Base-by-base conservation (phyloP, 2,113 vertebrate species). In the Nycticorax nycticorax region DNA sequence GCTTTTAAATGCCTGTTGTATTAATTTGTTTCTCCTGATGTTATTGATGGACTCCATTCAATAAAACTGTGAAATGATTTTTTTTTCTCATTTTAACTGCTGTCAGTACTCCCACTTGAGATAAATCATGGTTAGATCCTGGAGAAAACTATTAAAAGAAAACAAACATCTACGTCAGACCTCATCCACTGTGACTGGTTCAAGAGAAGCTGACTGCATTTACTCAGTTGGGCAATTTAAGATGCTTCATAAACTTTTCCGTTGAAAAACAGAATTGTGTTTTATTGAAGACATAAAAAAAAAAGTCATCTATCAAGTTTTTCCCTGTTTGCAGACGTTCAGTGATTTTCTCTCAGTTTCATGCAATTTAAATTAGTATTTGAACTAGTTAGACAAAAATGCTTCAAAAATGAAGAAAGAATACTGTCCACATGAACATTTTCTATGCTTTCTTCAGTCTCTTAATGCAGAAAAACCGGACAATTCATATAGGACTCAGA, bases 71-170 rank as follows among this genome's bases (percentile, higher is more conserved):
- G 53, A 94, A 82, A 72, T 35, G 0, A 73, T 60, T 87, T 63
- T 63, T 63, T 91, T 93, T 32, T 93, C 30, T 79, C 48, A 47
- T 79, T 73, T 75, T 85, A 79, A 64, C n/a, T 26, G 35, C 45
- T 89, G 80, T n/a, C 77, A 85, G 45, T 73, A 87, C 71, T 97
- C 69, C 77, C 66, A 72, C 74, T 85, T 92, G 37, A 93, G 93
- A 91, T 88, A 84, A 92, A 69, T 72, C 9, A 43, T 32, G 11
- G 37, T 68, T 94, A 85, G 57, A 77, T 91, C 18, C 66, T 1
- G 2, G 8, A 79, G 48, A 82, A 91, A 87, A 14, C 73, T 79
- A 73, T 79, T 91, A 69, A 79, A 97, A 91, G 73, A 68, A 92
- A 93, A 68, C 47, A 90, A 92, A 89, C 28, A 30, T 64, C n/a